Conservation (phyloP, 2,797 vertebrate genomes). For the Typhlichthys eigenmanni region DNA sequence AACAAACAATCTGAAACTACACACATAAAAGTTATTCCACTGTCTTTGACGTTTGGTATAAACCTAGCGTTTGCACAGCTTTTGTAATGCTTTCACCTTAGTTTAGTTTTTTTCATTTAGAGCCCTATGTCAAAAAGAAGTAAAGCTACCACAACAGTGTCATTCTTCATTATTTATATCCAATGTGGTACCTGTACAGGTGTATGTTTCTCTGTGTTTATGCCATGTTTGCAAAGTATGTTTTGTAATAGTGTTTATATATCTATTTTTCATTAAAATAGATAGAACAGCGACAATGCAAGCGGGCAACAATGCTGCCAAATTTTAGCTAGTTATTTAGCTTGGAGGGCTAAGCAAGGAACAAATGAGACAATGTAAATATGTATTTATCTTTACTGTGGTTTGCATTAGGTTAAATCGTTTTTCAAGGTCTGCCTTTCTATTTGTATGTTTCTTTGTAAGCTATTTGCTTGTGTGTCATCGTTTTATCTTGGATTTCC, state of each 20-base stretch:
- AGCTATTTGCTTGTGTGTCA: slow-evolving; percentile 13
- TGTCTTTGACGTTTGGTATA: too few species aligned
- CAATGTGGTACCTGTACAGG: slow-evolving; percentile 53
- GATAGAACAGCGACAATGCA: slow-evolving; percentile 13
- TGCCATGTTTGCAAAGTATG: slow-evolving; percentile 57
- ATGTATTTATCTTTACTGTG: slow-evolving; percentile 27
- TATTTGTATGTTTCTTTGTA: slow-evolving; percentile 17
- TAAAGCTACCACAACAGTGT: slow-evolving; percentile 29
- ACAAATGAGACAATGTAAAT: slow-evolving; percentile 15
- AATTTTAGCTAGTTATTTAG: slow-evolving; percentile 31
- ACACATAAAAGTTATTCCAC: too few species aligned
- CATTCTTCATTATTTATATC: slow-evolving; percentile 18
- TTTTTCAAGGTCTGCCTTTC: slow-evolving; percentile 26
- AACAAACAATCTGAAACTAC: too few species aligned
- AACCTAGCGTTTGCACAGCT: too few species aligned
- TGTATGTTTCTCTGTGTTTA: slow-evolving; percentile 50
- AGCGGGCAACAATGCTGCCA: slow-evolving; percentile 24
- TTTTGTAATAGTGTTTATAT: slow-evolving; percentile 34
- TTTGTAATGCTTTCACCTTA: slow-evolving; percentile 16
- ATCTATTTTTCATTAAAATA: slow-evolving; percentile 21
- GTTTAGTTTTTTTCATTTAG: slow-evolving; percentile 24
- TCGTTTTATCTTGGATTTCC: slow-evolving; percentile 31
- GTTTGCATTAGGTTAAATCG: slow-evolving; percentile 22
- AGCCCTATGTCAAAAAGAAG: slow-evolving; percentile 18
- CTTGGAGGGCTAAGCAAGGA: slow-evolving; percentile 19